phyloP scores from a whole-genome alignment of 2,797 vertebrate species.

The Muscicapa striata region DNA sequence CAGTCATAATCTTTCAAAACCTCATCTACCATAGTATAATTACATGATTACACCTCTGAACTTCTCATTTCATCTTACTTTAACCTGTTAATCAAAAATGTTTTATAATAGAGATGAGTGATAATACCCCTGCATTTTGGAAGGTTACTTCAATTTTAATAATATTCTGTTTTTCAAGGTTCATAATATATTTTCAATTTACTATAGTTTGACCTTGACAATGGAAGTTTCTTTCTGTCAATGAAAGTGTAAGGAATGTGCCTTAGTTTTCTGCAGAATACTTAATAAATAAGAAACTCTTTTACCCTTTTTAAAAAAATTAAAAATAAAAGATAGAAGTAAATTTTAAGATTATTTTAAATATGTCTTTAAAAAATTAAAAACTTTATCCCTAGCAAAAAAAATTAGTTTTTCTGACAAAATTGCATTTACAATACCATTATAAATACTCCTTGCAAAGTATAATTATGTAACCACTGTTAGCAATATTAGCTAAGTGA shows the following conservation, averaged over 20 bases:
- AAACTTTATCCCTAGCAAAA: neutral
- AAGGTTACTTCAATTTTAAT: neutral
- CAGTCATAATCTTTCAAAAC: neutral
- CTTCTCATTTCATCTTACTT: neutral
- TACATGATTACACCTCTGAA: neutral
- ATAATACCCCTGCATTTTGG: neutral
- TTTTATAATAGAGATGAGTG: neutral
- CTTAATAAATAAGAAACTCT: neutral
- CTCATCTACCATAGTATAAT: neutral
- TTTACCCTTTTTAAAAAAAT: neutral
- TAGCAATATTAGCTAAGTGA: neutral
- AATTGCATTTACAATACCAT: neutral
- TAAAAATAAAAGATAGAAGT: neutral
- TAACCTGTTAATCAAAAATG: constrained; percentile 2
- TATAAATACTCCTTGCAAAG: neutral
- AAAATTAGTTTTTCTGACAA: neutral
- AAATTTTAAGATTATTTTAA: neutral
- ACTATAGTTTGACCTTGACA: neutral
- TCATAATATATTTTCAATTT: neutral
- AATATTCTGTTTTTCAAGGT: neutral
- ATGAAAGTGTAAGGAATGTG: neutral
- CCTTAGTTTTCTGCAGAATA: neutral
- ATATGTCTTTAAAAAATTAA: neutral
- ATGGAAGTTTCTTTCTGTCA: neutral
- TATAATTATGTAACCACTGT: neutral